Conservation (phyloP, 2,888 invertebrate genomes). For the Drosophila fulvimacula region DNA sequence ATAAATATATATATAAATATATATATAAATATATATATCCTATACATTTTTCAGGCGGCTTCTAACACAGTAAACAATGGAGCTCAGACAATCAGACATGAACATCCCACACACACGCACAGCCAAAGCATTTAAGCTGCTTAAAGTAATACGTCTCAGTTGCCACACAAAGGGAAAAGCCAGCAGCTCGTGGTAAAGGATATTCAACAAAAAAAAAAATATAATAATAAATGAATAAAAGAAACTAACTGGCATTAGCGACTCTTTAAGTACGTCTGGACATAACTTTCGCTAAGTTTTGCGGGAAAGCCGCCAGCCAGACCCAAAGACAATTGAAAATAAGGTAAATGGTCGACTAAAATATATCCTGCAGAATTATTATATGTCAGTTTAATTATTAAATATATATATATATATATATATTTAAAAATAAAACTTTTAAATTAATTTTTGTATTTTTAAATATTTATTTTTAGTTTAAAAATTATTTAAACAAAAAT, state of each 20-base stretch:
- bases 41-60: conserved; percentile 18
- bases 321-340: conserved; percentile 13
- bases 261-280: conserved; percentile 36
- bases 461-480: neutral
- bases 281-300: conserved; percentile 42
- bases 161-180: conserved; percentile 20
- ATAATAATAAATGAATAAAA: neutral
- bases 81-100: conserved; percentile 13
- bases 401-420: no score
- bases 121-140: conserved; percentile 37
- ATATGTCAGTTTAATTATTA: no score
- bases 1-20: no score
- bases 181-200: neutral
- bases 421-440: no score
- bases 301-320: conserved; percentile 8
- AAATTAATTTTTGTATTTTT: no score
- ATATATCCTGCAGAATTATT: no score
- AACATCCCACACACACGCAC: neutral
- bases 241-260: conserved; percentile 43
- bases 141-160: conserved; percentile 37
- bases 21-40: no score
- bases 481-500: no score
- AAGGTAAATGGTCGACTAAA: neutral
- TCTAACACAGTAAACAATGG: conserved; percentile 19
- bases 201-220: neutral